phyloP scores from a whole-genome alignment of 92 coral and sea anemone genomes.

The Montipora capitata region DNA sequence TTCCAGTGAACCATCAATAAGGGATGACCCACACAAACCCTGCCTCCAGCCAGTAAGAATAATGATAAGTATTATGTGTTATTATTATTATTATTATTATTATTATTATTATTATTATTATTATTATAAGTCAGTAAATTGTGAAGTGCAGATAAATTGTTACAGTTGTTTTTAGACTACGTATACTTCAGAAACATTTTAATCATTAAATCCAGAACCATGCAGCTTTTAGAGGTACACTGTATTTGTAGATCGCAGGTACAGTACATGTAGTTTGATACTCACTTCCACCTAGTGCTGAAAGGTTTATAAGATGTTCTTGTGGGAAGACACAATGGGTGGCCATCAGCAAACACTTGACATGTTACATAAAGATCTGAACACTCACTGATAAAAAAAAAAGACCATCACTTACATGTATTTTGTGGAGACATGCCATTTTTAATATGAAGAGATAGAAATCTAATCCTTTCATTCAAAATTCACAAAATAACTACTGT shows the following conservation, averaged over 20 bases:
- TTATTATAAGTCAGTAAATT: too few relatives aligned
- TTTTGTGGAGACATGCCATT: background rate
- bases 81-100: too few relatives aligned
- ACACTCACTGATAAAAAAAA: slow-evolving; percentile 73
- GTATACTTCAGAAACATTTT: too few relatives aligned
- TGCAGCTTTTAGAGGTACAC: background rate
- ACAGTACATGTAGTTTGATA: background rate
- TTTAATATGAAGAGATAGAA: background rate
- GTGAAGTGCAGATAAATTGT: too few relatives aligned
- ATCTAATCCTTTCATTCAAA: background rate
- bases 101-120: too few relatives aligned
- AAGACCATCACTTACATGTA: background rate
- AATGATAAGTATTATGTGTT: too few relatives aligned
- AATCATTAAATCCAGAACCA: too few relatives aligned
- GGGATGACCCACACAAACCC: too few relatives aligned
- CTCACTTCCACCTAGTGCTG: slow-evolving; percentile 99
- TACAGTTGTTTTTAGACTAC: too few relatives aligned
- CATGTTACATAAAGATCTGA: slow-evolving; percentile 99
- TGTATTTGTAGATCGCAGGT: background rate
- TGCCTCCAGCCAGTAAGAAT: too few relatives aligned
- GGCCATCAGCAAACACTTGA: slow-evolving; percentile 95
- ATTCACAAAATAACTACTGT: background rate
- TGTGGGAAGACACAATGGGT: slow-evolving; percentile 96
- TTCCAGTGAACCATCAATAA: too few relatives aligned
- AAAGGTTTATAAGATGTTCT: slow-evolving; percentile 96